Conservation (phyloP, 2,888 invertebrate species). For the Netelia fuscicornis region DNA sequence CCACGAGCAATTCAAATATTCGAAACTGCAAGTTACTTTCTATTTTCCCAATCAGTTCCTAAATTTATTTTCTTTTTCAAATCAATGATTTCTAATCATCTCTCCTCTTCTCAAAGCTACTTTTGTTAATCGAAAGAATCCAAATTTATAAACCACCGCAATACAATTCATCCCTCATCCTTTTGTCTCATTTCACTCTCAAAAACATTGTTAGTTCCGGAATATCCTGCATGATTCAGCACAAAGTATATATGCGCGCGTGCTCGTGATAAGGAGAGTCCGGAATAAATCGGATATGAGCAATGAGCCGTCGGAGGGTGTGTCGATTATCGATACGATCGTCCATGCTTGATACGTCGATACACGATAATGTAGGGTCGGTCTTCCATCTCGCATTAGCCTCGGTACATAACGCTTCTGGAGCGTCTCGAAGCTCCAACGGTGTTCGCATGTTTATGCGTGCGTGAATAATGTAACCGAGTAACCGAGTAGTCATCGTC, state of each 20-base stretch:
- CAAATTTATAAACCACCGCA: background rate
- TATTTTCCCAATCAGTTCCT: background rate
- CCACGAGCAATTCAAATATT: background rate
- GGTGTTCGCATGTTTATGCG: background rate
- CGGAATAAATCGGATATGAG: conserved; percentile 53
- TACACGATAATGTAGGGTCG: conserved; percentile 41
- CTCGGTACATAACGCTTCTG: conserved; percentile 53
- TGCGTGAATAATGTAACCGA: background rate
- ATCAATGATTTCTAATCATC: background rate
- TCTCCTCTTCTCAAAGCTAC: background rate
- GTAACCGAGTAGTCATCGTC: background rate
- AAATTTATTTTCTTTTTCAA: background rate
- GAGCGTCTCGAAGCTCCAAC: conserved; percentile 41
- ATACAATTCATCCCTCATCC: background rate
- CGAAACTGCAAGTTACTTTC: background rate
- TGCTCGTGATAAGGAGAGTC: conserved; percentile 57
- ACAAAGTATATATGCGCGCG: conserved; percentile 34
- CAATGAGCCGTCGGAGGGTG: conserved; percentile 59
- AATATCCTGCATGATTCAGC: conserved; percentile 10
- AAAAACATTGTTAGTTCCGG: background rate
- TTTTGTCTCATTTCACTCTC: background rate
- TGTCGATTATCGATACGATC: conserved; percentile 61
- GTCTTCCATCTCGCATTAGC: conserved; percentile 60
- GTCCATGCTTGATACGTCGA: background rate
- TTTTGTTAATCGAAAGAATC: background rate